Base-by-base conservation (phyloP, 2,113 vertebrate genomes). In the Channa argus region DNA sequence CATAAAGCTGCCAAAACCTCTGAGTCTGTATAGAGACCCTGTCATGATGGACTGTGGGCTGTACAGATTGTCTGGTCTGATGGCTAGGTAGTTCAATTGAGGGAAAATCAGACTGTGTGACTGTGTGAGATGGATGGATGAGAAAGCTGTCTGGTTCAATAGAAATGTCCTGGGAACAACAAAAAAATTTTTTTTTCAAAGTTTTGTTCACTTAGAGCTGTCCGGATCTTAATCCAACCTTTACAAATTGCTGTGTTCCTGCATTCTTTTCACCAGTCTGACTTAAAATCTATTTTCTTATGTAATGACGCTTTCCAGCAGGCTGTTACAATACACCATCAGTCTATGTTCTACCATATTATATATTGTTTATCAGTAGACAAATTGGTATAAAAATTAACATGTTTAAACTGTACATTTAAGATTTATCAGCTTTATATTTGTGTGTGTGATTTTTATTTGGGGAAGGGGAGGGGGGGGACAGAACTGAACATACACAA, bases 1-100 rank as follows among this genome's bases (percentile, higher is more conserved):
- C 72, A 76, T 70, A 51, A 55, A 75, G 43, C 43, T 55, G 39
- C 45, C 53, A 51, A 37, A 59, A 39, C 52, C 10, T 56, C 12
- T 24, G 15, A 55, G 52, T 56, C 6, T 74, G 46, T 62, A 66
- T 46, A 5, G 52, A 64, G 14, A 37, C 15, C 44, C 15, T 45
- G 33, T 44, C 5, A 9, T 60, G 6, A 13, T 39, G 51, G 50
- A 34, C 36, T 74, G 52, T 52, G 15, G 52, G 38, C 14, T n/a
- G 13, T 39, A 39, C 44, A 64, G 67, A 59, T 34, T 52, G 67
- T 41, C 37, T 51, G 45, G 14, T 71, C 46, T 51, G 51, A 70
- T 56, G 65, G 37, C 39, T n/a, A 4, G 5, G 75, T 24, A 38
- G 52, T 64, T 51, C 14, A 64, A 24, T 24, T 15, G 34, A 12